Conservation (phyloP, 2,888 invertebrate species). For the Micropterix aruncella region DNA sequence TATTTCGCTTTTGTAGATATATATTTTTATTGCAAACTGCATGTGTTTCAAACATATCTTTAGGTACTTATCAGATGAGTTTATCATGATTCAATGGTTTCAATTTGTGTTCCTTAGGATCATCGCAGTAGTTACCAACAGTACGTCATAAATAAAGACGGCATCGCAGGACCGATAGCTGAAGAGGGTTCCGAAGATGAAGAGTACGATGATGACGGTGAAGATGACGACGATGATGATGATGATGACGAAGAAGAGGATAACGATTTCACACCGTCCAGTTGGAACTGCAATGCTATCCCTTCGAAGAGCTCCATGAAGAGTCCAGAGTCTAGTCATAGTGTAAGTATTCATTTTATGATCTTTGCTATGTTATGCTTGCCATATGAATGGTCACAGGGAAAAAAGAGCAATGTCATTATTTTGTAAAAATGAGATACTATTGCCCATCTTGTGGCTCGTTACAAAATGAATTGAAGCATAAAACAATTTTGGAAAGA, state of each 20-base stretch:
- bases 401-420: too few relatives aligned
- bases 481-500: too few relatives aligned
- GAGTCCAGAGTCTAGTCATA: slow-evolving; percentile 25
- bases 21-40: neutral
- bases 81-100: neutral
- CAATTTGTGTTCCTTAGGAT: neutral
- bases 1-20: neutral
- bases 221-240: slow-evolving; percentile 23
- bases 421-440: too few relatives aligned
- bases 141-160: too few relatives aligned
- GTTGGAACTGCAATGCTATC: slow-evolving; percentile 65
- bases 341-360: slow-evolving; percentile 7
- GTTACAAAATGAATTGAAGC: too few relatives aligned
- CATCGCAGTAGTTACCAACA: neutral
- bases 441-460: too few relatives aligned
- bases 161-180: neutral
- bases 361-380: too few relatives aligned
- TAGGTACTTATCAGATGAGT: too few relatives aligned
- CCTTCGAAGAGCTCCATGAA: slow-evolving; percentile 63
- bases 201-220: slow-evolving; percentile 41
- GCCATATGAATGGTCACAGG: too few relatives aligned
- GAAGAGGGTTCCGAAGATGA: neutral
- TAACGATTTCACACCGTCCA: slow-evolving; percentile 52
- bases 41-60: neutral
- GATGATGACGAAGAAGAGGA: slow-evolving; percentile 50